Conservation (phyloP, 1,140 invertebrate species). For the Pseudachorutes palmiensis region DNA sequence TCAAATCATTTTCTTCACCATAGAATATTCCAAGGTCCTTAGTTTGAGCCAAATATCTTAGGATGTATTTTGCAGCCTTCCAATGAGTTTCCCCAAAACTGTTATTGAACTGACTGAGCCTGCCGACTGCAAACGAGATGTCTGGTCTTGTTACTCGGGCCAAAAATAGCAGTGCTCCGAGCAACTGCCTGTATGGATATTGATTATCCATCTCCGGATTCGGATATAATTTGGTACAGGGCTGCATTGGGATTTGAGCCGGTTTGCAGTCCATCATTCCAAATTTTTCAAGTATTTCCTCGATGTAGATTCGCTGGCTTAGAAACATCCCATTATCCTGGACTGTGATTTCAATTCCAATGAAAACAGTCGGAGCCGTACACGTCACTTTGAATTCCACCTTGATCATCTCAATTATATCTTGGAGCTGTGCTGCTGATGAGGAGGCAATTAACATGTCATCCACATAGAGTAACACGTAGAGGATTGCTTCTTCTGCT, state of each 20-base stretch:
- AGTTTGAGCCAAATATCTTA: conserved; percentile 33
- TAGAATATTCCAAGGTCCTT: conserved; percentile 25
- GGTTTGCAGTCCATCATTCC: conserved; percentile 18
- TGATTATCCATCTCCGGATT: background rate
- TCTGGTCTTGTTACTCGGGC: background rate
- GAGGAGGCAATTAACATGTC: conserved; percentile 35
- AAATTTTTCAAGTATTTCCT: conserved; percentile 12
- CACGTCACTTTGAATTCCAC: conserved; percentile 37
- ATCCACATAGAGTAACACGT: conserved; percentile 26
- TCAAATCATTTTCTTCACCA: conserved; percentile 10
- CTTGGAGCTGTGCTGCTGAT: conserved; percentile 27
- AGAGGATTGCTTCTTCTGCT: background rate
- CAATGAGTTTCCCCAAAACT: conserved; percentile 28
- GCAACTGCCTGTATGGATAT: conserved; percentile 14
- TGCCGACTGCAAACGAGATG: conserved; percentile 20
- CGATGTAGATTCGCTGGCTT: conserved; percentile 30
- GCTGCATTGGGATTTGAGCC: conserved; percentile 19
- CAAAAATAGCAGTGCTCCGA: conserved; percentile 14
- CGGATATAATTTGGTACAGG: background rate
- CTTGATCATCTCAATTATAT: conserved; percentile 30
- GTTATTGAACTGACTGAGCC: conserved; percentile 24
- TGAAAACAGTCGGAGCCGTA: conserved; percentile 24
- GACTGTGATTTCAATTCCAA: conserved; percentile 38
- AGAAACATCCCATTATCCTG: conserved; percentile 31
- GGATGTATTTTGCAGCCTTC: conserved; percentile 31